Base-by-base conservation (phyloP, 2,888 invertebrate genomes). In the Oasisia sp. region DNA sequence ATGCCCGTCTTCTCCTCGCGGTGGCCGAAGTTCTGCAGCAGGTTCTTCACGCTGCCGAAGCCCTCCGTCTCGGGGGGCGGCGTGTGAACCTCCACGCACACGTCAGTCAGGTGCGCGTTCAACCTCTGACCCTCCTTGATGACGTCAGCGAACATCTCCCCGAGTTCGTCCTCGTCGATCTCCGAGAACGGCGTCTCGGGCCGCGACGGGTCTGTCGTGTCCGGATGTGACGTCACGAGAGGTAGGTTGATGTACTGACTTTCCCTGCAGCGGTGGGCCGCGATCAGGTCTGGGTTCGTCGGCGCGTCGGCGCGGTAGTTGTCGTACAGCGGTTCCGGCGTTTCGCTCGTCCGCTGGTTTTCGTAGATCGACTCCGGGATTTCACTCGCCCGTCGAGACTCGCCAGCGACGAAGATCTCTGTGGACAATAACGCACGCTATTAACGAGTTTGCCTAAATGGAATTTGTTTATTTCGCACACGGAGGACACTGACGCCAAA, bases 81-180 rank as follows among this genome's bases (percentile, higher is more conserved):
- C 19, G 74, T 74, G 74, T 74, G 74, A 14, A 74, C n/a, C 74
- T 74, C 74, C 27, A 74, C 74, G 19, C 19, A 74, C n/a, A 74
- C 74, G 27, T 74, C 74, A 19, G 74, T n/a, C 74, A 74, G 74
- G 0, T 74, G 19, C 19, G 74, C 74, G 27, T 74, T 74, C 74
- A 74, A 19, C n/a, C 74, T 74, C 74, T 74, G 74, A n/a, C 74
- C 93, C 32, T 93, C 89, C 32, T 92, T 89, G 58, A 93, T 91
- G 58, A 92, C 93, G 32, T 89, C 89, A 19, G 38, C 58, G 89
- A 93, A 93, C 93, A 93, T 93, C 38, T 93, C 92, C 32, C 92
- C 91, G 56, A 93, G 45, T 19, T 93, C 93, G 14, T 38, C 58
- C 38, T 92, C 93, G 58, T 93, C 92, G 9, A 89, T 56, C 56